These are phyloP conservation scores for Tetragnatha versicolor DNA, from an alignment of 1,140 invertebrate species.

Conservation along the genomic window DNA sequence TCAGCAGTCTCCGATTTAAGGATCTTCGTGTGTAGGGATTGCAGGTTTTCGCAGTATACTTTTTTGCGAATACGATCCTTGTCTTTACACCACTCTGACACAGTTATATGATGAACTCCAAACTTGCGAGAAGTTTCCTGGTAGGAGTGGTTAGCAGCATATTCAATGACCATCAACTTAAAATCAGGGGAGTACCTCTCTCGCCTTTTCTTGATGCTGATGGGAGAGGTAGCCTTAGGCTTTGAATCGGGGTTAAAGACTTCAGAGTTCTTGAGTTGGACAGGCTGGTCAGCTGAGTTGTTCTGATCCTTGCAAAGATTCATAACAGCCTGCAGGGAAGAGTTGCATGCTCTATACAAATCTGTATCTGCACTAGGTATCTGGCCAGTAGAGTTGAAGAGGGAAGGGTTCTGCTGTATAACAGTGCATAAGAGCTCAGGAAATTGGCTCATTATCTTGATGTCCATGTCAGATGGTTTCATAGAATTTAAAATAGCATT, in stretches of 20 bases:
- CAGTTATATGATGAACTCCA: conserved; percentile 52
- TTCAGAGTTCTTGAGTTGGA: conserved; percentile 1
- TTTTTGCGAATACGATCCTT: conserved; percentile 72
- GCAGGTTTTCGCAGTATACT: conserved; percentile 59
- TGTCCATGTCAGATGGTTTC: conserved; percentile 42
- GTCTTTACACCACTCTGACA: conserved; percentile 54
- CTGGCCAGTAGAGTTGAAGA: conserved; percentile 40
- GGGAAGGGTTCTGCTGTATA: conserved; percentile 48
- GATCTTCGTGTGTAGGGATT: conserved; percentile 58
- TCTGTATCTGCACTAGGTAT: conserved; percentile 27
- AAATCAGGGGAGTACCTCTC: conserved; percentile 51
- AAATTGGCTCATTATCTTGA: conserved; percentile 46
- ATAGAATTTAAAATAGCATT: conserved; percentile 46
- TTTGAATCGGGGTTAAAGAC: conserved; percentile 1
- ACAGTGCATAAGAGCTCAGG: conserved; percentile 37
- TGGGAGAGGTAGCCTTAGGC: neutral
- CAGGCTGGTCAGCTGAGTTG: too few species aligned
- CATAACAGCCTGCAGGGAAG: conserved; percentile 35
- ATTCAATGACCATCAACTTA: conserved; percentile 46
- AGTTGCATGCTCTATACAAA: conserved; percentile 19
- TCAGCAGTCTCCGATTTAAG: conserved; percentile 52
- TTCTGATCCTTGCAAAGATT: conserved; percentile 12
- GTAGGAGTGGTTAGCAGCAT: conserved; percentile 45
- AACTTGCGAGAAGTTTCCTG: conserved; percentile 52
- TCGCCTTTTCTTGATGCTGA: conserved; percentile 34